Conservation (phyloP, 2,888 invertebrate genomes). For the Chrysolina oricalcia region DNA sequence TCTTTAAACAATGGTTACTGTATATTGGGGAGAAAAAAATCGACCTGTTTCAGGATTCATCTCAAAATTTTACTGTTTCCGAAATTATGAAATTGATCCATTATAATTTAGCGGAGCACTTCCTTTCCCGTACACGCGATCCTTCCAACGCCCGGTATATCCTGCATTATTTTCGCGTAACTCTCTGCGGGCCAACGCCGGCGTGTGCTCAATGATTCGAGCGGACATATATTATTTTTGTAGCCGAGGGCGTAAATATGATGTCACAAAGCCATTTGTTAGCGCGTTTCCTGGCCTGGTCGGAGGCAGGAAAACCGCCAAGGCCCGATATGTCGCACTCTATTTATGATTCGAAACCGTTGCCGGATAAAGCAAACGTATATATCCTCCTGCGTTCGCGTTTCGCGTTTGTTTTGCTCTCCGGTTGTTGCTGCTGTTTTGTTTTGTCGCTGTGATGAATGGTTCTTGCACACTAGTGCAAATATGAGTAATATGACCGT, state of each 20-base stretch:
- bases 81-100: too few relatives aligned
- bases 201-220: conserved; percentile 70
- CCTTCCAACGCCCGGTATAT: conserved; percentile 19
- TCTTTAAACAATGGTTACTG: too few relatives aligned
- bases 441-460: not conserved
- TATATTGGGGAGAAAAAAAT: too few relatives aligned
- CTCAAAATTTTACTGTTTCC: too few relatives aligned
- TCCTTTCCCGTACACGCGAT: not conserved
- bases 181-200: conserved; percentile 66
- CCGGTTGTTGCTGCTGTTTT: not conserved
- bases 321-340: conserved; percentile 70
- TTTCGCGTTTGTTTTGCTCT: conserved; percentile 2
- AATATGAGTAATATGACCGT: too few relatives aligned
- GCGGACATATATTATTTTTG: conserved; percentile 72
- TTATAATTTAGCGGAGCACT: not conserved
- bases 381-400: conserved; percentile 7
- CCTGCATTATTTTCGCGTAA: conserved; percentile 39
- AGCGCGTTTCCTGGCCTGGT: conserved; percentile 69
- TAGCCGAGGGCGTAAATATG: conserved; percentile 72
- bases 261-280: conserved; percentile 72
- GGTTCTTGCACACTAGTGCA: too few relatives aligned
- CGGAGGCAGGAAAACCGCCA: conserved; percentile 70
- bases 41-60: too few relatives aligned
- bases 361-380: conserved; percentile 46
- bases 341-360: conserved; percentile 66